Conservation (phyloP, 2,888 invertebrate genomes). For the Troides helena region DNA sequence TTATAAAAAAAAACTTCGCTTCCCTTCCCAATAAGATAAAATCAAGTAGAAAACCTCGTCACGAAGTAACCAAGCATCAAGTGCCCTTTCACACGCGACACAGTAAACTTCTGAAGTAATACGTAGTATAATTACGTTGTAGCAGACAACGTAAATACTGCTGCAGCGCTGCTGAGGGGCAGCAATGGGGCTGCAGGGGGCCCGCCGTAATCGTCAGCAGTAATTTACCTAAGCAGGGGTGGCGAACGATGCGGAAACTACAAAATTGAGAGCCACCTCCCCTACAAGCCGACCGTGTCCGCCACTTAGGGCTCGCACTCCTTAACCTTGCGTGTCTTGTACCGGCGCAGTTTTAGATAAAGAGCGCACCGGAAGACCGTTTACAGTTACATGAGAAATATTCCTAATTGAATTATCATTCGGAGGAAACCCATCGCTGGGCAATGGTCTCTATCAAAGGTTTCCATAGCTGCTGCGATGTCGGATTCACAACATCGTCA, state of each 20-base stretch:
- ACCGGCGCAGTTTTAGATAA: background rate
- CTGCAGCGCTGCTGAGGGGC: constrained; percentile 15
- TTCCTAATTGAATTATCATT: no score
- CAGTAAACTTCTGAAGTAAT: background rate
- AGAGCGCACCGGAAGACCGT: no score
- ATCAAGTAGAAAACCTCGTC: no score
- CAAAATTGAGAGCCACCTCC: constrained; percentile 19
- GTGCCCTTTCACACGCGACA: constrained; percentile 2
- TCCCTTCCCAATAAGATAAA: background rate
- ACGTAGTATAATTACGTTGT: constrained; percentile 21
- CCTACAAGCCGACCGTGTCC: constrained; percentile 19
- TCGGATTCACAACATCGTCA: no score
- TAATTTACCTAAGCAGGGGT: constrained; percentile 32
- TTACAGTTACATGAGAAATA: no score
- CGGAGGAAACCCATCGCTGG: no score
- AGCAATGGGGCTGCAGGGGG: no score
- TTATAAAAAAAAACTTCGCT: background rate
- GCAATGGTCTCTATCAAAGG: no score
- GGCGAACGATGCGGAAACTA: constrained; percentile 30
- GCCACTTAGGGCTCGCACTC: constrained; percentile 25
- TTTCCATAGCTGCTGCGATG: no score
- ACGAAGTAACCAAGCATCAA: background rate
- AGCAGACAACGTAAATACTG: constrained; percentile 18
- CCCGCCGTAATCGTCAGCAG: constrained; percentile 19
- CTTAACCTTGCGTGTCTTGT: constrained; percentile 24